phyloP scores from a whole-genome alignment of 2,888 invertebrate genomes.

The Antitype chi region DNA sequence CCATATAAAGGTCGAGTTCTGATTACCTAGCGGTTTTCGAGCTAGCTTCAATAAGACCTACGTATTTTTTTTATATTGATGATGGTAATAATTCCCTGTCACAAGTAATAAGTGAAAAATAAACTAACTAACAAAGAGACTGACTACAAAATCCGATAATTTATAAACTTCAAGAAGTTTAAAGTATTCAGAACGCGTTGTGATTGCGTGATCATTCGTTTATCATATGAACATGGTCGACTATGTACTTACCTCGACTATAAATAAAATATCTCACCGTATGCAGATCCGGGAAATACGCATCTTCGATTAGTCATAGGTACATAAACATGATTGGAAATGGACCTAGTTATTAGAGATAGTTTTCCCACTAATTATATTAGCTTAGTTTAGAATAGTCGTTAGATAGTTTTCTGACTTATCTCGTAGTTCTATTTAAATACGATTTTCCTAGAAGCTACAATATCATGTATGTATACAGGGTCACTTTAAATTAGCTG shows the following conservation, averaged over 20 bases:
- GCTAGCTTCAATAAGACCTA: too few relatives aligned
- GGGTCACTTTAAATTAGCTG: too few relatives aligned
- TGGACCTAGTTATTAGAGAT: neutral
- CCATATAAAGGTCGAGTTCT: too few relatives aligned
- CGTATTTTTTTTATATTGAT: too few relatives aligned
- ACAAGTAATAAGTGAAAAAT: too few relatives aligned
- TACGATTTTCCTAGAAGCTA: neutral
- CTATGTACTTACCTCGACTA: constrained; percentile 12
- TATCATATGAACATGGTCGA: constrained; percentile 32
- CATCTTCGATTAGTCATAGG: constrained; percentile 16
- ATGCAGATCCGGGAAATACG: constrained; percentile 25
- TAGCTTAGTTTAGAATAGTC: neutral
- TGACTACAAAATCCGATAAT: neutral
- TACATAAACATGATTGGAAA: neutral
- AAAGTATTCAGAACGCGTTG: constrained; percentile 12
- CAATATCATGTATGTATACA: neutral
- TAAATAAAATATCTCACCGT: constrained; percentile 16
- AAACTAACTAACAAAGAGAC: too few relatives aligned
- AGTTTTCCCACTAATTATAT: neutral
- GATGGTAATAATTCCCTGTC: too few relatives aligned
- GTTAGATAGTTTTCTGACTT: neutral
- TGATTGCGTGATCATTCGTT: constrained; percentile 31
- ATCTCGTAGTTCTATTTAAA: neutral
- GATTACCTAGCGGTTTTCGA: too few relatives aligned
- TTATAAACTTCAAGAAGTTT: neutral